Evolutionary conservation across 2,113 vertebrate species (phyloP), one percentile per base, ranked within the genome.

Genomic region (Microtus oregoni): DNA sequence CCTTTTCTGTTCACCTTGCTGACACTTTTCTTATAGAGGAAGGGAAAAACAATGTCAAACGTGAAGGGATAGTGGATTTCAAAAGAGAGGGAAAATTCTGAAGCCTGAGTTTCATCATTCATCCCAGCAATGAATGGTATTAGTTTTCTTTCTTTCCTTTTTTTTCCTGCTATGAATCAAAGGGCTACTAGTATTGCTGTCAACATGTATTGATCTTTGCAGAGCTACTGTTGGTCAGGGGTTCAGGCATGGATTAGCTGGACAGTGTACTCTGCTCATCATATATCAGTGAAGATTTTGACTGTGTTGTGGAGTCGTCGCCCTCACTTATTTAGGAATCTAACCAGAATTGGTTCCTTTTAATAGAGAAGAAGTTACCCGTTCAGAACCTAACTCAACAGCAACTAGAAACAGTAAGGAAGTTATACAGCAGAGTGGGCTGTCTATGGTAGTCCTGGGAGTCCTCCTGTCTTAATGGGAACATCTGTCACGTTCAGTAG

Each of bases 21-120:
- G 73, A 95, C 89, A 86, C 77, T 47, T 89, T 91, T 55, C 81
- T 63, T 77, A 81, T 1, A 65, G 81, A 90, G 38, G 61, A 94
- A 90, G 88, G 50, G 44, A 90, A 96, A 90, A 52, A 76, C 58
- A 89, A 61, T 90, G 32, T 92, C 75, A 35, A 63, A n/a, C 32
- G 7, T 12, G 81, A 90, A 86, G 30, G 75, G 6, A 30, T 32
- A 82, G 52, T n/a, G 24, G 26, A 77, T 89, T 85, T 30, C n/a
- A 81, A 92, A 26, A 50, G 63, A 92, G 86, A 91, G 30, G 55
- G 22, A 93, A 38, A 38, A 10, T 52, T 55, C 11, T 22, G 41
- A 93, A 32, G 1, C 35, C 63, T 28, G 55, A 65, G 24, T 30
- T 87, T 79, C 50, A 38, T 77, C 50, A 52, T 81, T 72, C n/a